Percentiles rank a stretch among this genome's conserved stretches.
These are phyloP conservation scores for Balaeniceps rex DNA, from an alignment of 2,113 vertebrate genomes.

Conservation along the genomic window DNA sequence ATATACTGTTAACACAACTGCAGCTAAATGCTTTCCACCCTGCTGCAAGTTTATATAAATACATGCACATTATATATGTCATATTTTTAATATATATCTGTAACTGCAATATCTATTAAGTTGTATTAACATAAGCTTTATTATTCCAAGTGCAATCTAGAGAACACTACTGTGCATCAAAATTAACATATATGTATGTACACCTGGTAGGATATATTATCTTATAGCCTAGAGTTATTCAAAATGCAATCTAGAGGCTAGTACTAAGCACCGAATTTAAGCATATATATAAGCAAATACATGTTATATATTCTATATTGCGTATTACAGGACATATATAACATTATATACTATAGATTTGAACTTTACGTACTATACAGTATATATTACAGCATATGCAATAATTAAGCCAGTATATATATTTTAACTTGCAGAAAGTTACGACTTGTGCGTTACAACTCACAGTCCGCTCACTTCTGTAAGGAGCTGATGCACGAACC, in stretches of 20 bases:
- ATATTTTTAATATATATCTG: background rate
- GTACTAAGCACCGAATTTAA: background rate
- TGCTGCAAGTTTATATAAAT: background rate
- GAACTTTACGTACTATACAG: fast-evolving
- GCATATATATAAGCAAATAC: background rate
- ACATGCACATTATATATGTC: background rate
- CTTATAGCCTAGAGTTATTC: background rate
- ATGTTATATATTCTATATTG: fast-evolving
- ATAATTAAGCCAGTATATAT: fast-evolving
- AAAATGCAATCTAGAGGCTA: background rate
- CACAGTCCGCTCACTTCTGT: fast-evolving
- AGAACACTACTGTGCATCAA: background rate
- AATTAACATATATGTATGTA: background rate
- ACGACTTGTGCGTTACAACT: background rate
- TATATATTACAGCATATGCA: fast-evolving
- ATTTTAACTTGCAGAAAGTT: background rate
- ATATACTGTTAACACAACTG: background rate
- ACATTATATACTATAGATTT: fast-evolving
- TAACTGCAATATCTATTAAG: background rate
- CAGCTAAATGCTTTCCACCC: background rate
- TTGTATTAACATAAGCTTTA: background rate
- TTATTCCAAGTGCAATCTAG: background rate
- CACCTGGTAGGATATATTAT: background rate
- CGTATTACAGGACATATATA: fast-evolving
- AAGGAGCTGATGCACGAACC: background rate